Conservation (phyloP, 1,140 invertebrate species). For the Dreissena rostriformis region DNA sequence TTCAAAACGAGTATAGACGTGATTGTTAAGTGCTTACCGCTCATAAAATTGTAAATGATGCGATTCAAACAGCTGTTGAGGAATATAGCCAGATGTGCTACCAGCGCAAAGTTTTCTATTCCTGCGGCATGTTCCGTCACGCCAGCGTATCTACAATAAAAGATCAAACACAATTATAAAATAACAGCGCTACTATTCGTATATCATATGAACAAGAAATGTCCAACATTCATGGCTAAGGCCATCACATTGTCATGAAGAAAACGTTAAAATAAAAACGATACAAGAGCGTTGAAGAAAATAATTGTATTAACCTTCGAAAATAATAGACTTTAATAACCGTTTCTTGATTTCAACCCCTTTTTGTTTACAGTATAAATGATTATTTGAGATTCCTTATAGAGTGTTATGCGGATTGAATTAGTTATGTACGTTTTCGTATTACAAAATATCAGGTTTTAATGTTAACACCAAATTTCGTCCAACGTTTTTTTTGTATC, state of each 20-base stretch:
- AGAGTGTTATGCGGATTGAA: no score
- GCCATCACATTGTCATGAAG: neutral
- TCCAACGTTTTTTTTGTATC: no score
- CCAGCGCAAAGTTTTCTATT: slow-evolving; percentile 54
- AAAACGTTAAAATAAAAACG: neutral
- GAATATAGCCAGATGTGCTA: slow-evolving; percentile 83
- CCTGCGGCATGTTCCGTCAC: neutral
- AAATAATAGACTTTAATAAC: neutral
- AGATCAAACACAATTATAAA: neutral
- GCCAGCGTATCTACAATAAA: neutral
- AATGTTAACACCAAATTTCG: no score
- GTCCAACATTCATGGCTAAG: neutral
- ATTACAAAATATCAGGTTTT: no score
- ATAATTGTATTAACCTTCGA: neutral
- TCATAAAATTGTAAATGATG: slow-evolving; percentile 3
- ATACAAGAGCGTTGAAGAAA: neutral
- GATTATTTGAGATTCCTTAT: no score
- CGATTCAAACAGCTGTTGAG: slow-evolving; percentile 87
- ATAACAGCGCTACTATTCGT: neutral
- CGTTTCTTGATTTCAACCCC: no score
- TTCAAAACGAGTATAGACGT: neutral
- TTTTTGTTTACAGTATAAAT: no score
- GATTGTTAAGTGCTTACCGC: neutral
- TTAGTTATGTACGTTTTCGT: no score
- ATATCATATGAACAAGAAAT: neutral